phyloP scores from a whole-genome alignment of 2,113 vertebrate genomes.

The Brachypteracias leptosomus region DNA sequence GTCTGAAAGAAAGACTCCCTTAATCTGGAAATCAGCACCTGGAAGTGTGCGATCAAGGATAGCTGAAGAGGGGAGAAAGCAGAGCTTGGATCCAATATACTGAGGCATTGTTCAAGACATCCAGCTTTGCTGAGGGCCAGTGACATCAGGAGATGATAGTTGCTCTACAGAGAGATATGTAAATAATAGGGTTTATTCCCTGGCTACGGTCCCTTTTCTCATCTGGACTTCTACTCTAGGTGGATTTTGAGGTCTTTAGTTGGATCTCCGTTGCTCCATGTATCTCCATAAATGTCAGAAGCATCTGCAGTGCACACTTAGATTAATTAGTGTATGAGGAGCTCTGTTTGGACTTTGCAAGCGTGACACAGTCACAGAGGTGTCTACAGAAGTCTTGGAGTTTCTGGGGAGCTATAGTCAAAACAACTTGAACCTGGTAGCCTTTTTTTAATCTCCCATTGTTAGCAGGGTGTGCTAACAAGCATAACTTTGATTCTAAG shows the following conservation, averaged over 20 bases:
- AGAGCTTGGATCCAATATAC: constrained; percentile 6
- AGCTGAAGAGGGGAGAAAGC: neutral
- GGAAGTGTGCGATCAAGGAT: constrained; percentile 18
- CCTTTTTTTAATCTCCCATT: neutral
- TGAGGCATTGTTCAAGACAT: constrained; percentile 28
- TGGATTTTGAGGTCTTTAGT: neutral
- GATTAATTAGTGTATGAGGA: neutral
- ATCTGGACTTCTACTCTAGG: neutral
- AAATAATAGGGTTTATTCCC: neutral
- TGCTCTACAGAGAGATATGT: neutral
- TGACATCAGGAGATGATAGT: neutral
- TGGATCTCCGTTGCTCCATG: neutral
- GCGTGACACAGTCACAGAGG: neutral
- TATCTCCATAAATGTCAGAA: neutral
- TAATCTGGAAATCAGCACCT: constrained; percentile 64
- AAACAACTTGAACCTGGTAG: neutral
- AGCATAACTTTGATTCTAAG: neutral
- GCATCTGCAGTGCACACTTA: neutral
- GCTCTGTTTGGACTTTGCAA: neutral
- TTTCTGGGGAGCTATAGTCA: neutral
- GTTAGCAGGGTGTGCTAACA: neutral
- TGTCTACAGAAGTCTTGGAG: neutral
- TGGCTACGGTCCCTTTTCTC: neutral
- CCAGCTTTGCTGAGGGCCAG: neutral
- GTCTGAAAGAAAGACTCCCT: constrained; percentile 43